Conservation (phyloP, 2,888 invertebrate genomes). For the Gisinianus flammeolus region DNA sequence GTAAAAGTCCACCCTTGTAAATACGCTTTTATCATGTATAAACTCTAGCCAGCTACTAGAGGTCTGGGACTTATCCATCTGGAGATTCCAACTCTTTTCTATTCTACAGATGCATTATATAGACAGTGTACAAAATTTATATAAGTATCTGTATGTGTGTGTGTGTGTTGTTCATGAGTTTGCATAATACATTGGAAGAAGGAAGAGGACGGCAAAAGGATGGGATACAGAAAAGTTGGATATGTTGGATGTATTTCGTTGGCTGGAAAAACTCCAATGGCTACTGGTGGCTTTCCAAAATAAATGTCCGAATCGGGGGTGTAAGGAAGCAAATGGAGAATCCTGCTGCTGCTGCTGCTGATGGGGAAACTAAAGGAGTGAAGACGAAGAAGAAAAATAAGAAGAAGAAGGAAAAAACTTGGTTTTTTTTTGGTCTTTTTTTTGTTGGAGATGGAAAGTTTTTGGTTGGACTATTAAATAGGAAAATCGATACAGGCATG, state of each 20-base stretch:
- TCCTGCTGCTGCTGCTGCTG: not conserved
- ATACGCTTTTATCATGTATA: constrained; percentile 20
- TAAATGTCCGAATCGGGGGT: constrained; percentile 28
- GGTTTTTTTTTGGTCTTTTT: constrained; percentile 28
- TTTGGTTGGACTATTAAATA: constrained; percentile 13
- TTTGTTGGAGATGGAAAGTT: constrained; percentile 14
- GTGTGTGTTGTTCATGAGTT: not conserved
- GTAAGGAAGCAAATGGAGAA: not conserved
- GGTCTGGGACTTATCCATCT: not conserved
- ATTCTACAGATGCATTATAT: not conserved
- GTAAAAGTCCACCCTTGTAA: not conserved
- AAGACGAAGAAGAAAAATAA: constrained; percentile 45
- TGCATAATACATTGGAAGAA: too few species aligned
- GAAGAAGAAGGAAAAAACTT: constrained; percentile 49
- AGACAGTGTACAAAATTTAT: not conserved
- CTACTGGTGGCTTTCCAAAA: constrained; percentile 8
- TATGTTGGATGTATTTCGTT: too few species aligned
- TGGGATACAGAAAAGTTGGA: too few species aligned
- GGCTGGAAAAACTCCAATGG: constrained; percentile 5
- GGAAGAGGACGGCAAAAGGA: not conserved
- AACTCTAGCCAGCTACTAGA: constrained; percentile 7
- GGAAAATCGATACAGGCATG: constrained; percentile 34
- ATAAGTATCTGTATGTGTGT: not conserved
- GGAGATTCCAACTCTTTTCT: not conserved
- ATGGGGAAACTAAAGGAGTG: constrained; percentile 23